Evolutionary conservation across 2,888 invertebrate species (phyloP).

Genomic region (Eristalis intricaria): DNA sequence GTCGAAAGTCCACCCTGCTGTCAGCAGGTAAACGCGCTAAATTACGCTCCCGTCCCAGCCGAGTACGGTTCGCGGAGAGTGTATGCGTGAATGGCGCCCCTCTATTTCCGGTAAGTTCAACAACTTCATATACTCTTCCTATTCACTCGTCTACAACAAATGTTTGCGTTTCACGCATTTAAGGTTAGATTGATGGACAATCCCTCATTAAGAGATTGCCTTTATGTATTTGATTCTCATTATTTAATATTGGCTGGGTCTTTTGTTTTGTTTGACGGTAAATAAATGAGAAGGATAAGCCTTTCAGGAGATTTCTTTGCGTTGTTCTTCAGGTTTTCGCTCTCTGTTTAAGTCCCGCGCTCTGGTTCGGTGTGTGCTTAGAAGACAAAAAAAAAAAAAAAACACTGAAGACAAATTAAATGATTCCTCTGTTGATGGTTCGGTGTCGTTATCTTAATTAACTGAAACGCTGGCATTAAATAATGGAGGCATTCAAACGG

Average conservation of each 20-base stretch:
- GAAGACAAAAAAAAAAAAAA: no score
- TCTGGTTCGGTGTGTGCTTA: background rate
- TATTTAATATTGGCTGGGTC: background rate
- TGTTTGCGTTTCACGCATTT: background rate
- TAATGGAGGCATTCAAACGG: slow-evolving; percentile 22
- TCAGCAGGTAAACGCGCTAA: slow-evolving; percentile 94
- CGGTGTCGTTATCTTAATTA: slow-evolving; percentile 37
- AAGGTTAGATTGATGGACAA: background rate
- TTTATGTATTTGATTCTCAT: slow-evolving; percentile 36
- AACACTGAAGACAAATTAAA: background rate
- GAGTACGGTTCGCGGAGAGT: slow-evolving; percentile 94
- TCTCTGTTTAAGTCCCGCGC: background rate
- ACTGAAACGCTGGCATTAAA: slow-evolving; percentile 9
- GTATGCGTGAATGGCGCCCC: slow-evolving; percentile 93
- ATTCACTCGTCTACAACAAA: background rate
- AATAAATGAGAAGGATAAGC: background rate
- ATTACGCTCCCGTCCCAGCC: slow-evolving; percentile 89
- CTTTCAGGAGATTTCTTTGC: background rate
- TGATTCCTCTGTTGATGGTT: slow-evolving; percentile 2
- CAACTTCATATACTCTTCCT: background rate
- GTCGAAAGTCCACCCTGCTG: slow-evolving; percentile 90
- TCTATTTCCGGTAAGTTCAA: slow-evolving; percentile 86
- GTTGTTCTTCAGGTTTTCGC: background rate
- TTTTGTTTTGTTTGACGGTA: background rate
- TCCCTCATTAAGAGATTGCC: slow-evolving; percentile 21